phyloP scores from a whole-genome alignment of 1,140 invertebrate species.

The Euglossa dilemma region DNA sequence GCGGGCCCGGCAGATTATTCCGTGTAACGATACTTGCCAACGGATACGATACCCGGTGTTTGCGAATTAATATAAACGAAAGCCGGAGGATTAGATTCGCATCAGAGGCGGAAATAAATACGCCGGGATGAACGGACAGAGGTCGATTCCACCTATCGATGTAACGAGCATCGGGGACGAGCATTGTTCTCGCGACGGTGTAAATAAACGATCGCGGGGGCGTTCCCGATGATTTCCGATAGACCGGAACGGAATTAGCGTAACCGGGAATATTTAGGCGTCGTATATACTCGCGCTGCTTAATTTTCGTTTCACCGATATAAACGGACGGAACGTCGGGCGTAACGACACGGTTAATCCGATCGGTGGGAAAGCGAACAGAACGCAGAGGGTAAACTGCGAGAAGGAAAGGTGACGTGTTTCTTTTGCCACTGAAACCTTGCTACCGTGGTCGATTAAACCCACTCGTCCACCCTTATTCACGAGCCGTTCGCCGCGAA shows the following conservation, averaged over 20 bases:
- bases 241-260: too few species aligned
- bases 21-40: constrained; percentile 18
- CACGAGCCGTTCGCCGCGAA: background rate
- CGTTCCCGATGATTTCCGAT: too few species aligned
- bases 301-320: too few species aligned
- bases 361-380: too few species aligned
- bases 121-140: background rate
- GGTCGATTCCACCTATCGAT: background rate
- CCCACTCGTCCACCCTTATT: background rate
- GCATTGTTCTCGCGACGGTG: background rate
- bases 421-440: background rate
- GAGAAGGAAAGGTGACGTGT: background rate
- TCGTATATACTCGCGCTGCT: too few species aligned
- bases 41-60: background rate
- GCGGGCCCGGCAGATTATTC: background rate
- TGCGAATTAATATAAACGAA: background rate
- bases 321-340: too few species aligned
- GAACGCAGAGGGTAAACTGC: background rate
- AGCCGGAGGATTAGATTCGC: background rate
- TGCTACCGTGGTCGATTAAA: background rate
- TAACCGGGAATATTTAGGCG: too few species aligned
- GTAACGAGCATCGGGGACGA: too few species aligned
- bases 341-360: too few species aligned
- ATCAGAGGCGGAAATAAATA: background rate
- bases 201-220: background rate